Base-by-base conservation (phyloP, 1,140 invertebrate species). In the Sitobion miscanthi region DNA sequence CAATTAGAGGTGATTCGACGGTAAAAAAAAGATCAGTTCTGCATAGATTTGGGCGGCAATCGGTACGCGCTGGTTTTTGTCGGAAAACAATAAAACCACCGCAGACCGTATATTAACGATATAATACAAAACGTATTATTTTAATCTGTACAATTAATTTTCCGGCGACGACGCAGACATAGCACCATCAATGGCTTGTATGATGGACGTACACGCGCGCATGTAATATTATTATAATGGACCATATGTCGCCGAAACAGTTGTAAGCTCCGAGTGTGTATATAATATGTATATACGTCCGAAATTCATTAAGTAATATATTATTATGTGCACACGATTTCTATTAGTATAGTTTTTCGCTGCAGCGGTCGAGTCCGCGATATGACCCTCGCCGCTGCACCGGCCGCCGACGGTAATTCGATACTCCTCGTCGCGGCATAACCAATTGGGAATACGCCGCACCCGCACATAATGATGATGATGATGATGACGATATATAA, bases 371-470 rank as follows among this genome's bases (percentile, higher is more conserved):
- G 21, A 42, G 82, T 38, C 82, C 20, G 82, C 82, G 35, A 25
- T 83, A 9, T 42, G 82, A 42, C 82, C 82, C 82, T 83, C 82
- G 1, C 23, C 4, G 62, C 7, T 25, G 69, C 8, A 11, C n/a
- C 69, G n/a, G 77, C 35, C 6, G 0, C 35, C 7, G 35, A 7
- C 11, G 83, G 86, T 87, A 87, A 87, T 87, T 87, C 45, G 86
- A 87, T 87, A 87, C 47, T n/a, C 2, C 38, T 38, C 21, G 83
- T n/a, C 86, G 30, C 9, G 30, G 45, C 45, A 30, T 49, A n/a
- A 87, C 86, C 86, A 49, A 49, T 87, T 87, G 86, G 86, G 86
- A 87, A 87, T 87, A 87, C 85, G 85, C 11, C 45, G 86, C 30
- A 47, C 83, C 38, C 20, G 82, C 35, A 83, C 38, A 83, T 23